Evolutionary conservation across 2,797 vertebrate genomes (phyloP).

Genomic region (Discoglossus pictus): DNA sequence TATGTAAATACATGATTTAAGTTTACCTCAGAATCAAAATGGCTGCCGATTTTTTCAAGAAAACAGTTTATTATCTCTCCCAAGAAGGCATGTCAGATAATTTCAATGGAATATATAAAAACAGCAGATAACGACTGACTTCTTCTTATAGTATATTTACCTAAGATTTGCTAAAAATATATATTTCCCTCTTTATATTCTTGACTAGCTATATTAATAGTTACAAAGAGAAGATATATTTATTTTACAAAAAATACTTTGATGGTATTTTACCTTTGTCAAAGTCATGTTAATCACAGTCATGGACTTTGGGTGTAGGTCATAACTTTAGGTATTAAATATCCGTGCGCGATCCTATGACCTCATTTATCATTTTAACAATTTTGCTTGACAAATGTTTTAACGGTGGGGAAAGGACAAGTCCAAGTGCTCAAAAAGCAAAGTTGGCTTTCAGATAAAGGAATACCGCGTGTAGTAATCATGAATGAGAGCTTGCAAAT

Average conservation of each 20-base stretch:
- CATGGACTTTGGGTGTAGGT: conserved; percentile 24
- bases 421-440: conserved; percentile 38
- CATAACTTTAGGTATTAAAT: conserved; percentile 51
- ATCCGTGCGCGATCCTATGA: conserved; percentile 40
- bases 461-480: conserved; percentile 4
- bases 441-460: conserved; percentile 32
- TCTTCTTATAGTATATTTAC: too few relatives aligned
- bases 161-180: too few relatives aligned
- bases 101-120: too few relatives aligned
- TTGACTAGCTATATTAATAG: too few relatives aligned
- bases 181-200: too few relatives aligned
- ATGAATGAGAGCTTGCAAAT: conserved; percentile 5
- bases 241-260: conserved; percentile 12
- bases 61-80: too few relatives aligned
- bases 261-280: conserved; percentile 4
- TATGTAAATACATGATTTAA: too few relatives aligned
- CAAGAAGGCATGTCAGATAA: too few relatives aligned
- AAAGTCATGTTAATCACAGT: conserved; percentile 42
- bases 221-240: too few relatives aligned
- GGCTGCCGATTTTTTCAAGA: too few relatives aligned
- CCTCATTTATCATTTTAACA: conserved; percentile 53
- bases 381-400: conserved; percentile 56
- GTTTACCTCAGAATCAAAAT: too few relatives aligned
- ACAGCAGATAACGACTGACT: too few relatives aligned
- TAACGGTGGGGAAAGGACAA: conserved; percentile 49